Base-by-base conservation (phyloP, 2,888 invertebrate genomes). In the Hypomecis atomaria region DNA sequence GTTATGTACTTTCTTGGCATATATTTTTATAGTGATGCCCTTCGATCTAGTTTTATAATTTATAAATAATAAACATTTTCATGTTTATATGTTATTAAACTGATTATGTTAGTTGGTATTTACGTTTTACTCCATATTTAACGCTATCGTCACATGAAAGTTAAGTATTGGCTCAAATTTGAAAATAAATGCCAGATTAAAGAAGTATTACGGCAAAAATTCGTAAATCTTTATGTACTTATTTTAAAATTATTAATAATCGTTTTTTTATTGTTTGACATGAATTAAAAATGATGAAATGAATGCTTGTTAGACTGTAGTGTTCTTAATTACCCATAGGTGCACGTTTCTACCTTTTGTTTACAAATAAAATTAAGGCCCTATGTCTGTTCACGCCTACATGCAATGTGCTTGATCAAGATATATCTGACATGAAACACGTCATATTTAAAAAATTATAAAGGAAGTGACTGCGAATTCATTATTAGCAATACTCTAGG, bases 261-360 rank as follows among this genome's bases (percentile, higher is more conserved):
- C 5, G 1, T 9, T 33, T 23, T 23, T 23, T 23, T 23, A 23
- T 23, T 23, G 23, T 23, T 23, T 23, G 23, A 23, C 23, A 23
- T 23, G 23, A 23, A 23, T 23, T 23, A 23, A 23, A 23, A 23
- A 23, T 23, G 23, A 23, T 23, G 3, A 23, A 23, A 23, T 23
- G 23, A 23, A 65, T 64, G 33, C 54, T 56, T 64, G 13, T 65
- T 45, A 62, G 63, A 65, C 71, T 71, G 71, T 66, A 65, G 68
- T 57, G 54, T 63, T 62, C 44, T 59, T 56, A 40, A 49, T 48
- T 52, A 49, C 40, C 10, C 43, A 45, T 13, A 59, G n/a, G 38
- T 9, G 10, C 10, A 23, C 13, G 8, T 8, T 33, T 10, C 9
- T 0, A n/a, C 23, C n/a, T 43, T 43, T 43, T 13, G n/a, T 13